Conservation (phyloP, 2,797 vertebrate genomes). For the Sternotherus odoratus region DNA sequence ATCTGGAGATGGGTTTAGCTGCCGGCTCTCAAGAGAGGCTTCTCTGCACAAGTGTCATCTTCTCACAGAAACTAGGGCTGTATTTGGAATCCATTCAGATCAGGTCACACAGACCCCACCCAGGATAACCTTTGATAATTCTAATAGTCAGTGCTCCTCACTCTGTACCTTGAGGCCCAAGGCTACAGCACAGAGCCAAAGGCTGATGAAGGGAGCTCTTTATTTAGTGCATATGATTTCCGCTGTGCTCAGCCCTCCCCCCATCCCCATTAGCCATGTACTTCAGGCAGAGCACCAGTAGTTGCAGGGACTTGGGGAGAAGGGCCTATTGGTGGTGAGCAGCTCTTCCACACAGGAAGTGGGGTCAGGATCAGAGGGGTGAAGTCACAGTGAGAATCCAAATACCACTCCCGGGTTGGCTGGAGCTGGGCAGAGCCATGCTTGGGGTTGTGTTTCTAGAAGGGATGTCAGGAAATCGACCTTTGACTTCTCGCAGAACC, state of each 20-base stretch:
- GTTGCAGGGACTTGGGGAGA: neutral
- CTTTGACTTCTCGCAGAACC: neutral
- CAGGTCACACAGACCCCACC: neutral
- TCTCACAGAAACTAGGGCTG: neutral
- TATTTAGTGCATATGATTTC: neutral
- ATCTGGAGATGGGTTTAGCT: neutral
- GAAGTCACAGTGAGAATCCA: neutral
- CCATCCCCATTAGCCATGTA: neutral
- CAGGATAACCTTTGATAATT: neutral
- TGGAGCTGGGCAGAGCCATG: neutral
- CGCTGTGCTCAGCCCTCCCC: neutral
- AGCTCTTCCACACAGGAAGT: neutral
- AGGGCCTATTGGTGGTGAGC: neutral
- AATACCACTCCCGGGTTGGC: neutral
- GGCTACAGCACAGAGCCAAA: neutral
- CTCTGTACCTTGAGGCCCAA: neutral
- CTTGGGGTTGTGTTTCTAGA: neutral
- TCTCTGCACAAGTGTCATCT: conserved; percentile 14
- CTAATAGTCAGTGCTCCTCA: neutral
- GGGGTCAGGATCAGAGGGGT: neutral
- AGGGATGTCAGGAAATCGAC: fast-evolving
- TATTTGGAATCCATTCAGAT: neutral
- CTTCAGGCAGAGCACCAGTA: neutral
- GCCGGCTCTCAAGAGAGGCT: conserved; percentile 51
- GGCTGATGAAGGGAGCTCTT: neutral